Conservation (phyloP, 2,113 vertebrate species). For the Archocentrus centrarchus region DNA sequence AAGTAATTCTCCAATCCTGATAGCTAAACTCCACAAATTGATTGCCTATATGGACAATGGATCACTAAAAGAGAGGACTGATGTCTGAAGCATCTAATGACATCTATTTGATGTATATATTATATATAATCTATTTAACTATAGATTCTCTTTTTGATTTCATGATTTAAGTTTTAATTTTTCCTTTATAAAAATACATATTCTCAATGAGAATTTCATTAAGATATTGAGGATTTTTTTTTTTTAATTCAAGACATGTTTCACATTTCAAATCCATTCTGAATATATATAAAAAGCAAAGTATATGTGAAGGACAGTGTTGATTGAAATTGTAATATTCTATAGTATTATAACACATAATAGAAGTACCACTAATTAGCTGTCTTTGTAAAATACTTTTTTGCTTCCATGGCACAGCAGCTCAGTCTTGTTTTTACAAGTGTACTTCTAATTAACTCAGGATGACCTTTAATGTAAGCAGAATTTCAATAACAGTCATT, state of each 20-base stretch:
- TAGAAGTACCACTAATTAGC: not conserved
- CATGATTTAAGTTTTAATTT: not conserved
- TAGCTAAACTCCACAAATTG: not conserved
- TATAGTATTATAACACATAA: not conserved
- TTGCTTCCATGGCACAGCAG: not conserved
- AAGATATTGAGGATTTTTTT: not conserved
- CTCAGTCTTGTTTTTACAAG: not conserved
- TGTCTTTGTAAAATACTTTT: not conserved
- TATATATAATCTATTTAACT: no score
- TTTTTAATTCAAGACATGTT: not conserved
- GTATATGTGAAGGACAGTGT: not conserved
- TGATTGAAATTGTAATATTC: not conserved
- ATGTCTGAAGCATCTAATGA: not conserved
- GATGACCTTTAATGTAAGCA: slow-evolving; percentile 53
- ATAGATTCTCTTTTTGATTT: not conserved
- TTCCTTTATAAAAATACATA: not conserved
- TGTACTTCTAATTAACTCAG: slow-evolving; percentile 31
- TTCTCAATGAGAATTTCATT: not conserved
- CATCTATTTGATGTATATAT: not conserved
- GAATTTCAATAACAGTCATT: slow-evolving; percentile 50
- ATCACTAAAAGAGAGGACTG: not conserved
- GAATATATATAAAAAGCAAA: not conserved
- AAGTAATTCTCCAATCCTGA: not conserved
- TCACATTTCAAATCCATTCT: not conserved
- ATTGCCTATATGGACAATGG: not conserved